Evolutionary conservation across 2,888 invertebrate genomes (phyloP).

Genomic region (Rugalucina vietnamica): DNA sequence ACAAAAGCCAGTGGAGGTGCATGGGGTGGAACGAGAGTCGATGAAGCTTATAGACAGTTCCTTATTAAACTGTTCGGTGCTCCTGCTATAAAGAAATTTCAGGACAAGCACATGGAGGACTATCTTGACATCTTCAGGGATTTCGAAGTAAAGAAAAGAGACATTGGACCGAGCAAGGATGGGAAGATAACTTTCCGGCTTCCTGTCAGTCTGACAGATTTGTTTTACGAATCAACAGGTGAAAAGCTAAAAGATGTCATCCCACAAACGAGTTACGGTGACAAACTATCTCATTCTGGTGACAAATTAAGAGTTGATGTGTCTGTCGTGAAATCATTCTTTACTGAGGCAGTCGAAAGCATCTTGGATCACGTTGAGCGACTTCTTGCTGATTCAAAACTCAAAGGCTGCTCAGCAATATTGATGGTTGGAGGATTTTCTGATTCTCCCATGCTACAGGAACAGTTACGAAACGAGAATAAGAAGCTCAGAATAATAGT

Average conservation of each 20-base stretch:
- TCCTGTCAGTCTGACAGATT: conserved; percentile 18
- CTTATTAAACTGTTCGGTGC: conserved; percentile 23
- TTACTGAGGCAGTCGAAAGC: conserved; percentile 29
- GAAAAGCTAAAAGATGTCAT: conserved; percentile 20
- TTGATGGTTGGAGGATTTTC: conserved; percentile 48
- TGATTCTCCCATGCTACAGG: conserved; percentile 37
- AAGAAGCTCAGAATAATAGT: conserved; percentile 13
- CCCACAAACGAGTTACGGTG: background rate
- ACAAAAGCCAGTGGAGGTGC: conserved; percentile 48
- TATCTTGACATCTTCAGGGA: conserved; percentile 38
- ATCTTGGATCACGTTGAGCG: conserved; percentile 26
- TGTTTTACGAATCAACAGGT: conserved; percentile 16
- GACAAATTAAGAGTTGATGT: conserved; percentile 38
- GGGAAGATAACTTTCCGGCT: background rate
- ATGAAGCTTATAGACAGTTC: conserved; percentile 25
- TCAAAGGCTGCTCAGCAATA: conserved; percentile 25
- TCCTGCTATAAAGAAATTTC: conserved; percentile 13
- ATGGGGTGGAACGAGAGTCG: conserved; percentile 52
- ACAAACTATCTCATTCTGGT: background rate
- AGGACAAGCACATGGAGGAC: conserved; percentile 35
- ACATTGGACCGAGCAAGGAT: background rate
- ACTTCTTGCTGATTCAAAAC: conserved; percentile 15
- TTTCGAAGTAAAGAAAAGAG: conserved; percentile 41
- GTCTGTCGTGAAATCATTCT: conserved; percentile 19
- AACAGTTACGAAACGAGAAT: conserved; percentile 2